Evolutionary conservation across 2,113 vertebrate species (phyloP), one percentile per base, ranked within the genome.

Genomic region (Marcusenius ussheri): DNA sequence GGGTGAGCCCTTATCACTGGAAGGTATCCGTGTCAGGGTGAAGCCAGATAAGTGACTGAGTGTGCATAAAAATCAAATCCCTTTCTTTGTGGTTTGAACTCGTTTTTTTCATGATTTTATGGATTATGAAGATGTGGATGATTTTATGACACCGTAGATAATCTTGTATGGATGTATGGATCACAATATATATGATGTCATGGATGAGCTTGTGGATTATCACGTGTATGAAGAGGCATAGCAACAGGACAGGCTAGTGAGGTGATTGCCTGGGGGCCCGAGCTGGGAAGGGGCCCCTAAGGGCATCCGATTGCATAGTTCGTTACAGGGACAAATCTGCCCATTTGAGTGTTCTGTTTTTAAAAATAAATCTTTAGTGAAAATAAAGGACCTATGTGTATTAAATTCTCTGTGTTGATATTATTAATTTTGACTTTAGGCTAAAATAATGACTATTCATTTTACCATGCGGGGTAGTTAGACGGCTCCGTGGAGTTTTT

Each of bases 11-110:
- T 50, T 89, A 46, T 51, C 62, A 1, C 24, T 42, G 66, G 90
- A 91, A 94, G 94, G 90, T 31, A 84, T 87, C 3, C 21, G 1
- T 56, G 13, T 21, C 56, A 17, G 56, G 58, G 35, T 24, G 17
- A 3, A 53, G 31, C 19, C 19, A 10, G 45, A 53, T 53, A 9
- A 19, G 10, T 35, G 50, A 1, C n/a, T 27, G 45, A 86, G 11
- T 49, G n/a, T 39, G 19, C 24, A 50, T 74, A 27, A 45, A 27
- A 70, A 49, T 19, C 1, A 0, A 74, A 47, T 49, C 11, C n/a
- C 4, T 88, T 88, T 47, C 45, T 47, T 11, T 0, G 0, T 47
- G 47, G 13, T 87, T 8, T 51, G 49, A 19, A 53, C 6, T 53
- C 8, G 19, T 35, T 39, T 39, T 70, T 35, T 77, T 2, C 66